A percentile compares a stretch with the other conserved stretches of the same genome.
phyloP scores from a whole-genome alignment of 2,888 invertebrate species.

The Camponotus fellah region DNA sequence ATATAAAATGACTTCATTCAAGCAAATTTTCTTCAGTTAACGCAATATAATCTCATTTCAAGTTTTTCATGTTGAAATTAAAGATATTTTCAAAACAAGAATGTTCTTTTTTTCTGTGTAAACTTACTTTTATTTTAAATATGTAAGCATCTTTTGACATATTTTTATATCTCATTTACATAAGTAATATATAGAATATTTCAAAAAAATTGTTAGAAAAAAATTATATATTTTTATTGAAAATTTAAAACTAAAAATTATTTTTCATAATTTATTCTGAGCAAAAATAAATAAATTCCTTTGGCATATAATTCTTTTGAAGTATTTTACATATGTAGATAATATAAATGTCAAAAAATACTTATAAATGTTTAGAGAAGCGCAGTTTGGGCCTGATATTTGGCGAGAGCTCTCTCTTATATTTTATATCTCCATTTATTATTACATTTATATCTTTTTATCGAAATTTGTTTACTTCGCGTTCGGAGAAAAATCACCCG shows the following conservation, averaged over 20 bases:
- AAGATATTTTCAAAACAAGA: too few relatives aligned
- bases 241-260: background rate
- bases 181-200: background rate
- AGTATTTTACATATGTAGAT: background rate
- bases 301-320: background rate
- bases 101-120: too few relatives aligned
- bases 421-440: background rate
- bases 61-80: too few relatives aligned
- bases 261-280: background rate
- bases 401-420: background rate
- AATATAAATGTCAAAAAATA: background rate
- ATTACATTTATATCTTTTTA: conserved; percentile 4
- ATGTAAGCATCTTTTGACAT: background rate
- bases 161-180: background rate
- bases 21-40: too few relatives aligned
- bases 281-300: background rate
- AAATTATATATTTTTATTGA: background rate
- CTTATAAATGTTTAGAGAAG: background rate
- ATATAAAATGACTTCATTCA: too few relatives aligned
- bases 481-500: background rate
- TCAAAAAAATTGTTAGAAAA: background rate
- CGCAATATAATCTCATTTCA: too few relatives aligned
- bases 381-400: background rate
- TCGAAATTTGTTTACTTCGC: background rate
- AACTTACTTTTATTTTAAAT: background rate